Conservation (phyloP, 2,113 vertebrate genomes). For the Himantopus leucocephalus region DNA sequence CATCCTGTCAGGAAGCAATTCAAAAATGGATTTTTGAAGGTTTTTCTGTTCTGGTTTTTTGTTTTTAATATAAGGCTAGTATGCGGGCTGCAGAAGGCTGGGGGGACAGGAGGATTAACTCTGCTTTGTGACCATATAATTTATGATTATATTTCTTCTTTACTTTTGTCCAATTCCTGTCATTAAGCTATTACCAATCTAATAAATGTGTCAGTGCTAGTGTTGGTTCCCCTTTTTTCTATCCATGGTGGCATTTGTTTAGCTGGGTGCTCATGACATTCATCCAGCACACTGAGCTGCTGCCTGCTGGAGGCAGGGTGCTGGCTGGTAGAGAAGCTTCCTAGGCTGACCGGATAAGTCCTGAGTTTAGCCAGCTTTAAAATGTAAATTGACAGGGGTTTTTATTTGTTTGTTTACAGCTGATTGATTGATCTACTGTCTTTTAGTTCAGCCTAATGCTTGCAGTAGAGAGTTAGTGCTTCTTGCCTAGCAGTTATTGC, state of each 20-base stretch:
- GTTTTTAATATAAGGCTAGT: neutral
- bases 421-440: neutral
- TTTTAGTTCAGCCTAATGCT: neutral
- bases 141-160: neutral
- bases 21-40: neutral
- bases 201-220: neutral
- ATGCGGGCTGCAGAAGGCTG: neutral
- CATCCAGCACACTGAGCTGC: neutral
- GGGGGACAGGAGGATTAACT: neutral
- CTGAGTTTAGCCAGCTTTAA: neutral
- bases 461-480: neutral
- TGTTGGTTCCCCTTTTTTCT: neutral
- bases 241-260: neutral
- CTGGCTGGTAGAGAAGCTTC: neutral
- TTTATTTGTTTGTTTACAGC: neutral
- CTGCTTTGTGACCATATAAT: neutral
- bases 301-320: neutral
- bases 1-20: neutral
- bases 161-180: neutral
- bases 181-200: neutral
- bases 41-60: neutral
- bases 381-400: neutral
- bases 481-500: neutral
- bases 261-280: neutral
- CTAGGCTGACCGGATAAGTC: neutral